phyloP scores from a whole-genome alignment of 2,797 vertebrate species.

The Scomberomorus guttatus region DNA sequence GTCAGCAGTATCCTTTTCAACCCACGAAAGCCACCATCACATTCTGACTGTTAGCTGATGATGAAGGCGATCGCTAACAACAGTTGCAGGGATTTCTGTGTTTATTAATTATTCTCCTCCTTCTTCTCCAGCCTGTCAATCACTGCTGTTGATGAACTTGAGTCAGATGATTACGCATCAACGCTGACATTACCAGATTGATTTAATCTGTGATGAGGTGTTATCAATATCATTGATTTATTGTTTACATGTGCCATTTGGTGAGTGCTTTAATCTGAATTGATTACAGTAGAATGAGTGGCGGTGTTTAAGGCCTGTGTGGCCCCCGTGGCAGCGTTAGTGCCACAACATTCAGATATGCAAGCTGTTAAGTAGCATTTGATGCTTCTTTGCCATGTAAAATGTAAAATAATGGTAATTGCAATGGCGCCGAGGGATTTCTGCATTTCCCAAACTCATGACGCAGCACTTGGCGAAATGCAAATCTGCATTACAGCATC shows the following conservation, averaged over 20 bases:
- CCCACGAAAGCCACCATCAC: slow-evolving; percentile 86
- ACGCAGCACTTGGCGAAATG: slow-evolving; percentile 67
- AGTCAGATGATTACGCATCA: slow-evolving; percentile 56
- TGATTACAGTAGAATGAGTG: slow-evolving; percentile 38
- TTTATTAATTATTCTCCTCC: slow-evolving; percentile 40
- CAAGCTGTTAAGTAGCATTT: slow-evolving; percentile 53
- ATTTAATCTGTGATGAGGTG: slow-evolving; percentile 56
- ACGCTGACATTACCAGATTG: slow-evolving; percentile 50
- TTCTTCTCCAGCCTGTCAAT: slow-evolving; percentile 65
- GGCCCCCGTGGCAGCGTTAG: slow-evolving; percentile 29
- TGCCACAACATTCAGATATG: slow-evolving; percentile 33
- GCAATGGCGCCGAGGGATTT: slow-evolving; percentile 48
- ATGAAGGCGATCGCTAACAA: slow-evolving; percentile 85
- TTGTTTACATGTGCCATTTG: slow-evolving; percentile 37
- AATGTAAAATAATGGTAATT: slow-evolving; percentile 73
- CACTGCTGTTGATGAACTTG: slow-evolving; percentile 65
- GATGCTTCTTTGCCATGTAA: slow-evolving; percentile 41
- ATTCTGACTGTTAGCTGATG: slow-evolving; percentile 84
- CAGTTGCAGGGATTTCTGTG: slow-evolving; percentile 35
- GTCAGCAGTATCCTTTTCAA: slow-evolving; percentile 96
- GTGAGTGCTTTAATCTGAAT: slow-evolving; percentile 52
- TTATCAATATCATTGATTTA: slow-evolving; percentile 74
- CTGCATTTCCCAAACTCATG: slow-evolving; percentile 68
- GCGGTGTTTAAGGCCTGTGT: slow-evolving; percentile 7
- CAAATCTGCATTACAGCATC: slow-evolving; percentile 70